Base-by-base conservation (phyloP, 2,797 vertebrate genomes). In the Bradypus variegatus region DNA sequence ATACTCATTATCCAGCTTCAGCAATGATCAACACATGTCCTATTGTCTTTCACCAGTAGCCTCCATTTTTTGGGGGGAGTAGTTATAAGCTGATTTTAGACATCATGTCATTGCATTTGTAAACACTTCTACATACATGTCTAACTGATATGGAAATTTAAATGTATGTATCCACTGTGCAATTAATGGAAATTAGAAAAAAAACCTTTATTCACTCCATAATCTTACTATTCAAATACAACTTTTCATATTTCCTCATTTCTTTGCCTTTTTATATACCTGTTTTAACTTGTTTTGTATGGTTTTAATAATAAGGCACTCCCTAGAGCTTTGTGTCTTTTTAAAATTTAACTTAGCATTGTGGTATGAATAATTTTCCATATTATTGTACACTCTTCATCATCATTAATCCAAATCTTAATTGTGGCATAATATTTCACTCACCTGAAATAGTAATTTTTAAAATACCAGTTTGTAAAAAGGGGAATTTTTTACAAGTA, bases 381-480 rank as follows among this genome's bases (percentile, higher is more conserved):
- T 65, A 16, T 89, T 86, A 11, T 82, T 9, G 1, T 72, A 31
- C 1, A 38, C 1, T 23, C 50, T 83, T 88, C 48, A 5, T 85
- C 31, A 31, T 79, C 55, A 86, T 72, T 69, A 77, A 58, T 62
- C 31, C 53, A 62, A 55, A 62, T 80, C 29, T 81, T 87, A 72
- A 89, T 73, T 73, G 14, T 80, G n/a, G 23, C 12, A 64, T 62
- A 62, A 15, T 65, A 85, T 80, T 86, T 83, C 45, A 90, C n/a
- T 81, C 50, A 41, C 80, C 69, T 81, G 67, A 92, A 89, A 90
- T 70, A 69, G 1, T 70, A 76, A 69, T 89, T 90, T 90, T 84
- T 81, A 45, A 91, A 90, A 95, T 79, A 18, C 33, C n/a, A 67
- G 7, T 62, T 80, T 88, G 90, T 89, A 19, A n/a, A 84, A 80